A percentile compares a stretch with the other conserved stretches of the same genome.
Conservation (phyloP, 2,797 vertebrate species). For the Sebastes trivittatus region DNA sequence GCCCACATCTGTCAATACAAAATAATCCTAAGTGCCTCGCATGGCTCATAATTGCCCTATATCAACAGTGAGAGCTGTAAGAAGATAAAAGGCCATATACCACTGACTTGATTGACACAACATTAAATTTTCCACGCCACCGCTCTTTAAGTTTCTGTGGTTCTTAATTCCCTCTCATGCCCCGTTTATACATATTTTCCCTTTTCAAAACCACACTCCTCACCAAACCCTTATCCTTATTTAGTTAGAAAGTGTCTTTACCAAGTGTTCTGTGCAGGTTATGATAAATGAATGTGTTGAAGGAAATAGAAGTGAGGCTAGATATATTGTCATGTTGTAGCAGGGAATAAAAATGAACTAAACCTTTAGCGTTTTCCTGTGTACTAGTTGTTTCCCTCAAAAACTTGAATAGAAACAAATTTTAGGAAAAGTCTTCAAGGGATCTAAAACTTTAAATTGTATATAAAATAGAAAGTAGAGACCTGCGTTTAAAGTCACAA, state of each 20-base stretch:
- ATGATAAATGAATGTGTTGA: conserved; percentile 71
- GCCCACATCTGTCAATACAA: conserved; percentile 47
- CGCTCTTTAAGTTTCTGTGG: conserved; percentile 4
- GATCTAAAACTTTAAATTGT: conserved; percentile 48
- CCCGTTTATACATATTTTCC: not conserved
- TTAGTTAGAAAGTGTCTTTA: conserved; percentile 28
- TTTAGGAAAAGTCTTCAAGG: conserved; percentile 27
- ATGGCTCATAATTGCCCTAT: conserved; percentile 70
- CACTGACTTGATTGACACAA: conserved; percentile 24
- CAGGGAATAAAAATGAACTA: conserved; percentile 24
- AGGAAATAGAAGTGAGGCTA: conserved; percentile 46
- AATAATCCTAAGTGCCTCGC: conserved; percentile 79
- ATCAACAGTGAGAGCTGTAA: conserved; percentile 44
- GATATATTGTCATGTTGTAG: conserved; percentile 39
- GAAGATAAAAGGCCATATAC: conserved; percentile 61
- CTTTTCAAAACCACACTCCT: not conserved
- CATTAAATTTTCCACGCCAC: not conserved
- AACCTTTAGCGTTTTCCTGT: conserved; percentile 24
- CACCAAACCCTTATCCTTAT: not conserved
- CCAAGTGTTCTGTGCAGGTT: conserved; percentile 39
- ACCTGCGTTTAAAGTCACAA: conserved; percentile 29
- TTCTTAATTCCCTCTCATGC: not conserved
- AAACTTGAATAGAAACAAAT: conserved; percentile 10
- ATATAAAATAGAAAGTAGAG: conserved; percentile 42
- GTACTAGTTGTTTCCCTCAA: not conserved